Conservation (phyloP, 2,797 vertebrate species). For the Melopsittacus undulatus region DNA sequence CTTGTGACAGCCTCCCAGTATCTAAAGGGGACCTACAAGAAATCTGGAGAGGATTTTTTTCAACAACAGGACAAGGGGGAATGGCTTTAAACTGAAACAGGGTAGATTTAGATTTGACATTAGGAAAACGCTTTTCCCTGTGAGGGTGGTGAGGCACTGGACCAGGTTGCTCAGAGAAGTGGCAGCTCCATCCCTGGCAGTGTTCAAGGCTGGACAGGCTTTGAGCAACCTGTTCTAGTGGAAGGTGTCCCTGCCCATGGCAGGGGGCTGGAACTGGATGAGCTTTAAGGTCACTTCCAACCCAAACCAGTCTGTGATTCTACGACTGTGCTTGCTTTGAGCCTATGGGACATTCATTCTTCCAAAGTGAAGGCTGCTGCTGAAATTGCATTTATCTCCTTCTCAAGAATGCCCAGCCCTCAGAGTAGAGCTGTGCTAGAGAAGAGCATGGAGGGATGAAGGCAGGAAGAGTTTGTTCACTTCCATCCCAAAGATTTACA, state of each 20-base stretch:
- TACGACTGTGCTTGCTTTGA: background rate
- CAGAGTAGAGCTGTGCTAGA: background rate
- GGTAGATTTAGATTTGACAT: background rate
- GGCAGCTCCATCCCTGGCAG: background rate
- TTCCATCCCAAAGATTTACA: constrained; percentile 5
- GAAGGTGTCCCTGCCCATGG: background rate
- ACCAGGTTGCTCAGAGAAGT: background rate
- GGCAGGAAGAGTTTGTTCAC: background rate
- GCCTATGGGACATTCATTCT: background rate
- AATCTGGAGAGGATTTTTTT: background rate
- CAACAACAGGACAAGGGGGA: background rate
- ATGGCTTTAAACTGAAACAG: background rate
- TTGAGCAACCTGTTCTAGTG: background rate
- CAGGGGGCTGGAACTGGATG: background rate
- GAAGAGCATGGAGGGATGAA: background rate
- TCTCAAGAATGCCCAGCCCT: background rate
- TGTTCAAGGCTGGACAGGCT: background rate
- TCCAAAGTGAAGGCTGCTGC: background rate
- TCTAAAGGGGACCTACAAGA: background rate
- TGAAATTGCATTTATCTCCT: background rate
- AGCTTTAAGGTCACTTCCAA: background rate
- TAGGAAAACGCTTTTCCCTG: background rate
- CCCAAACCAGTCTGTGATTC: background rate
- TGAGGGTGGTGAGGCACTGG: background rate
- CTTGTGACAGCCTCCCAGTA: background rate